Evolutionary conservation across 2,888 invertebrate species (phyloP).

Genomic region (Trissonchulus sp.): DNA sequence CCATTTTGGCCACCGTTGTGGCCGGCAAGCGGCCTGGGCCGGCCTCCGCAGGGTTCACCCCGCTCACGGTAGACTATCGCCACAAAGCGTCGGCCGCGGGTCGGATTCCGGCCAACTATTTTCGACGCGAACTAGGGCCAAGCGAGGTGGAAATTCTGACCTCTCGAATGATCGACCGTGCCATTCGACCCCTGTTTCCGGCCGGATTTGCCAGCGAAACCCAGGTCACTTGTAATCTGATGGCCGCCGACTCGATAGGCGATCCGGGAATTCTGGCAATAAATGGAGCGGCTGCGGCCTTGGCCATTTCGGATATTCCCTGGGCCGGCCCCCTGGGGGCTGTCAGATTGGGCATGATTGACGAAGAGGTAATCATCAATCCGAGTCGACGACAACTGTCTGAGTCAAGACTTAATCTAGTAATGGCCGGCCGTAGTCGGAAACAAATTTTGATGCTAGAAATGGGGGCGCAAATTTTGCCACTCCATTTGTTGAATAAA

Average conservation of each 20-base stretch:
- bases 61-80: constrained; percentile 69
- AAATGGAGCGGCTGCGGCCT: constrained; percentile 81
- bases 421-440: background rate
- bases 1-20: constrained; percentile 54
- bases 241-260: constrained; percentile 78
- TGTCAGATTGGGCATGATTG: constrained; percentile 74
- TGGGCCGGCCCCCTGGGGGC: constrained; percentile 94
- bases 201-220: constrained; percentile 67
- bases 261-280: constrained; percentile 83
- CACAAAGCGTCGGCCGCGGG: constrained; percentile 95
- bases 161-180: constrained; percentile 75
- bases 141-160: constrained; percentile 83
- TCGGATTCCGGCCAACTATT: constrained; percentile 88
- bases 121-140: constrained; percentile 74
- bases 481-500: constrained; percentile 28
- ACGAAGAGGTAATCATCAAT: constrained; percentile 64
- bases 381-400: constrained; percentile 75
- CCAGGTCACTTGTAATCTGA: constrained; percentile 63
- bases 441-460: constrained; percentile 48
- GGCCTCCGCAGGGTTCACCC: constrained; percentile 30
- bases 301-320: constrained; percentile 85
- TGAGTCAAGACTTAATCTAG: background rate
- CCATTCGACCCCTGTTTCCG: constrained; percentile 79
- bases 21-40: constrained; percentile 37
- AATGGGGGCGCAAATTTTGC: constrained; percentile 44